Percentiles rank a stretch among this genome's conserved stretches.
Evolutionary conservation across 2,113 vertebrate genomes (phyloP).

Genomic region (Ranitomeya imitator): DNA sequence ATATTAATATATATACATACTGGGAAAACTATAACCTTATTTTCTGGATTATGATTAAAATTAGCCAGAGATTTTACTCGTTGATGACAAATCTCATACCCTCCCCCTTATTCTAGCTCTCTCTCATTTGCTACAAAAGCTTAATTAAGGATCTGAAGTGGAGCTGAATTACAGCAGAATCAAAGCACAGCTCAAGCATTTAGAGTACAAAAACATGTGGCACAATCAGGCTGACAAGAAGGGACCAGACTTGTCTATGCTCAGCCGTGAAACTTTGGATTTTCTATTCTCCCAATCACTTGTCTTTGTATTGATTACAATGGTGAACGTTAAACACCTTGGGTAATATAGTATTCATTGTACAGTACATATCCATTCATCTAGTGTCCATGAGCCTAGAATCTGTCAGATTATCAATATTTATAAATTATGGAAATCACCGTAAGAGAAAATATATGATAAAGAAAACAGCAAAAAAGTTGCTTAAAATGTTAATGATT

Average conservation of each 20-base stretch:
- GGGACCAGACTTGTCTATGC: neutral
- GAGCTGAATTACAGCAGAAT: conserved; percentile 31
- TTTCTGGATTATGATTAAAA: conserved; percentile 6
- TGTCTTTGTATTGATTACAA: neutral
- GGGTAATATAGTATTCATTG: neutral
- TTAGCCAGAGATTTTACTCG: conserved; percentile 21
- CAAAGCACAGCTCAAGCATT: conserved; percentile 32
- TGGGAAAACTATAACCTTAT: neutral
- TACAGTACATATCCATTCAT: neutral
- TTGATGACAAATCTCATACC: neutral
- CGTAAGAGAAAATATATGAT: neutral
- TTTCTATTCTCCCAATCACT: neutral
- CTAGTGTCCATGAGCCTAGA: neutral
- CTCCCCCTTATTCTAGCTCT: conserved; percentile 5
- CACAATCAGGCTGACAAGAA: conserved; percentile 11
- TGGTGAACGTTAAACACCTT: neutral
- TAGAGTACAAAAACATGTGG: conserved; percentile 7
- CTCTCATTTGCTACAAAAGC: conserved; percentile 29
- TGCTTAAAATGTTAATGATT: neutral
- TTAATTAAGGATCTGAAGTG: conserved; percentile 46
- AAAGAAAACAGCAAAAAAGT: neutral
- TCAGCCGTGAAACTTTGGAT: neutral
- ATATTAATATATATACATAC: neutral
- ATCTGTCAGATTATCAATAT: neutral
- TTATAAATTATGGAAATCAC: neutral